Percentiles rank a stretch among this genome's conserved stretches.
These are phyloP conservation scores for Excalfactoria chinensis DNA, from an alignment of 2,113 vertebrate genomes.

Conservation along the genomic window DNA sequence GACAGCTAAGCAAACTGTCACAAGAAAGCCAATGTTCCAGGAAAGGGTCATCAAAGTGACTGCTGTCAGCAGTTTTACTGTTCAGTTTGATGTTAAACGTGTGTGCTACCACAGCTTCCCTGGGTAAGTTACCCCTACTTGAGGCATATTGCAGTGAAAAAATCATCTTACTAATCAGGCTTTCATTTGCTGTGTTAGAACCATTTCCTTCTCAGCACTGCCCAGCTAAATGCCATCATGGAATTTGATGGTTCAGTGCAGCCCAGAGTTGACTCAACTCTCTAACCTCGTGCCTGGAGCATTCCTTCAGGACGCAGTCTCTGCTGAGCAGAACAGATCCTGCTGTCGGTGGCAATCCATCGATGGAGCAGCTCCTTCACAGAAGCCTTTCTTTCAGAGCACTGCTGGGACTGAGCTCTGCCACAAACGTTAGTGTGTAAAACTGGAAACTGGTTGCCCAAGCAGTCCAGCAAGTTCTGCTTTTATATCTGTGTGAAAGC, in stretches of 20 bases:
- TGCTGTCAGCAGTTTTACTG: conserved; percentile 65
- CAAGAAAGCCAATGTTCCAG: conserved; percentile 78
- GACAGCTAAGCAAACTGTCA: conserved; percentile 76
- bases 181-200: background rate
- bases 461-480: conserved; percentile 18
- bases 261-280: background rate
- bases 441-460: background rate
- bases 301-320: background rate
- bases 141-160: background rate
- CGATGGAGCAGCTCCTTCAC: background rate
- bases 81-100: conserved; percentile 11
- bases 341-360: background rate
- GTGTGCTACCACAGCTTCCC: background rate
- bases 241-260: background rate
- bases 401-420: background rate
- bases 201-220: background rate
- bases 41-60: conserved; percentile 74
- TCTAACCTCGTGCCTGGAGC: background rate
- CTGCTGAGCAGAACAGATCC: background rate
- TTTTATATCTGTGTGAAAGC: conserved; percentile 18
- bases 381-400: background rate
- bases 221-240: background rate
- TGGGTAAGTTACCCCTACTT: background rate
- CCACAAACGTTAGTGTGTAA: background rate
- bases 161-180: background rate